Evolutionary conservation across 2,113 vertebrate species (phyloP).

Genomic region (Brachirus orientalis): DNA sequence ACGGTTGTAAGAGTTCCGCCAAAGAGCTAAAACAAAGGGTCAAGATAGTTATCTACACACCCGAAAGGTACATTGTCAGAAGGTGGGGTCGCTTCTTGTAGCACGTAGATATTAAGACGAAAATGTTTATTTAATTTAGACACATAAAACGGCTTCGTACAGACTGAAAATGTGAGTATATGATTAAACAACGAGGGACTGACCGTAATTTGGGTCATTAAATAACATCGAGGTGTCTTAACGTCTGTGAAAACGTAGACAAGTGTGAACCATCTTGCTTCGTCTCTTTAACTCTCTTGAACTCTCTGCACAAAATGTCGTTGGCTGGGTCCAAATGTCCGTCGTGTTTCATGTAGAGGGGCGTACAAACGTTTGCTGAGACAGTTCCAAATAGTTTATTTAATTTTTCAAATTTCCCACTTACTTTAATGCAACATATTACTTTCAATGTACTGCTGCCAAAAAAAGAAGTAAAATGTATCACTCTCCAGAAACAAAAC

Average conservation of each 20-base stretch:
- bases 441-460: not conserved
- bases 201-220: too few relatives aligned
- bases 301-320: not conserved
- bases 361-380: too few relatives aligned
- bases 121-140: too few relatives aligned
- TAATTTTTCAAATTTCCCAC: not conserved
- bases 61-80: too few relatives aligned
- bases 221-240: too few relatives aligned
- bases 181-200: too few relatives aligned
- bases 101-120: not conserved
- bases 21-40: not conserved
- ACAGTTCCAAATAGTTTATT: too few relatives aligned
- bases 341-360: not conserved
- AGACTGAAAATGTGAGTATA: too few relatives aligned
- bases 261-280: conserved; percentile 7
- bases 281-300: too few relatives aligned
- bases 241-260: not conserved
- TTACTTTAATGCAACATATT: not conserved
- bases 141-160: too few relatives aligned
- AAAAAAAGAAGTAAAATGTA: too few relatives aligned
- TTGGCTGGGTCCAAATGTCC: conserved; percentile 12
- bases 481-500: not conserved
- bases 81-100: not conserved
- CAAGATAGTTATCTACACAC: conserved; percentile 4
- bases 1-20: not conserved